Evolutionary conservation across 2,113 vertebrate species (phyloP), one percentile per base, ranked within the genome.

Genomic region (Python bivittatus): DNA sequence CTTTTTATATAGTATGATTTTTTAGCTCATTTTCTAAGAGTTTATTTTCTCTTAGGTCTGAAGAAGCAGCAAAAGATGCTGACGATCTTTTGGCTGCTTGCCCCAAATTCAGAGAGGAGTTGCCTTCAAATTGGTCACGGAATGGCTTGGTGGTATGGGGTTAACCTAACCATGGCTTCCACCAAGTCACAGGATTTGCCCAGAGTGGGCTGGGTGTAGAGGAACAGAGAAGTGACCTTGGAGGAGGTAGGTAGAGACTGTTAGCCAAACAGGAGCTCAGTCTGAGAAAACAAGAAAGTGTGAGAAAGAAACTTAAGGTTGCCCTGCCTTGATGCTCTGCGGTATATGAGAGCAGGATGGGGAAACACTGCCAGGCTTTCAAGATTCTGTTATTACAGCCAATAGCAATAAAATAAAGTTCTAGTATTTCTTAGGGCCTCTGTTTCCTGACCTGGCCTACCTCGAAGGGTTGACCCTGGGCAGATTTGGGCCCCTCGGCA

Each of bases 41-140:
- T 33, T 29, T 54, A 29, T 56, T 17, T 22, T n/a, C 29, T n/a
- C 86, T n/a, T 22, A 57, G 20, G n/a, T 22, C 53, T 22, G 17
- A 56, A 87, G 17, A 56, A 87, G n/a, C 8, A 57, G 53, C 2
- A 33, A 90, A 88, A 38, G 44, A 27, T 10, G 2, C 5, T 6
- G 6, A 9, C 0, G 61, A 44, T 94, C 87, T 88, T 79, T 86
- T 60, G 93, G 61, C 92, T 86, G 72, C 58, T 92, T 15, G 10
- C 4, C 88, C 6, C 54, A 92, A 93, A 92, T 25, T 27, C 27
- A 44, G 61, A 61, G 91, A 93, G 85, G 20, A 60, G 93, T 38
- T 94, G 27, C 79, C 25, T 57, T 38, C 27, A n/a, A 61, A 1
- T 54, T 88, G 0, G 15, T 91, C 20, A 33, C 54, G 22, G 12